Conservation (phyloP, 2,888 invertebrate species). For the Chesias legatella region DNA sequence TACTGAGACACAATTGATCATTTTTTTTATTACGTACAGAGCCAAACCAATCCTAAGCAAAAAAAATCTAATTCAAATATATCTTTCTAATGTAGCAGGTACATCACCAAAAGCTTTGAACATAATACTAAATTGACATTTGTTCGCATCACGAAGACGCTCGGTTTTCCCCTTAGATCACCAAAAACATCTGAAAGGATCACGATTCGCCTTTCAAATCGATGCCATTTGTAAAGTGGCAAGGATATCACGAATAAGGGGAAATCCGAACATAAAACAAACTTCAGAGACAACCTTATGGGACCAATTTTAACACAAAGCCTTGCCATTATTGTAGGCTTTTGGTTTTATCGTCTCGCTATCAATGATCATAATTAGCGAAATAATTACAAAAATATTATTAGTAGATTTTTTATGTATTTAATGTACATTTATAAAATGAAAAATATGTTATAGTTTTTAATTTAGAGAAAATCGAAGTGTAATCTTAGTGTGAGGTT, state of each 20-base stretch:
- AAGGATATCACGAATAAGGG: slow-evolving; percentile 70
- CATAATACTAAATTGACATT: slow-evolving; percentile 20
- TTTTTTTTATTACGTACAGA: too few relatives aligned
- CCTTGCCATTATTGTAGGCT: not conserved
- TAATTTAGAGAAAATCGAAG: too few relatives aligned
- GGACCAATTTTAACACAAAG: slow-evolving; percentile 34
- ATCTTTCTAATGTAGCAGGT: too few relatives aligned
- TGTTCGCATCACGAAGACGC: slow-evolving; percentile 22
- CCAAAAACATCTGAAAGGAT: slow-evolving; percentile 57
- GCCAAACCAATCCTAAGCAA: too few relatives aligned
- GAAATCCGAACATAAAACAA: slow-evolving; percentile 61
- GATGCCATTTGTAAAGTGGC: slow-evolving; percentile 67
- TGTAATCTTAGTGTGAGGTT: too few relatives aligned
- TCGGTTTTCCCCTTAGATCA: slow-evolving; percentile 58
- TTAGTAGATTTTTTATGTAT: too few relatives aligned
- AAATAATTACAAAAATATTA: slow-evolving; percentile 1
- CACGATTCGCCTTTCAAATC: slow-evolving; percentile 75
- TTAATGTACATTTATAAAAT: too few relatives aligned
- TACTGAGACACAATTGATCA: too few relatives aligned
- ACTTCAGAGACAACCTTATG: slow-evolving; percentile 40
- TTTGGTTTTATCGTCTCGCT: not conserved
- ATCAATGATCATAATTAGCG: not conserved
- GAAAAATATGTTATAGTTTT: too few relatives aligned
- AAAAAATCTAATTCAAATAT: too few relatives aligned
- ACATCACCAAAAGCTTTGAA: too few relatives aligned